These are phyloP conservation scores for Dallia pectoralis DNA, from an alignment of 2,797 vertebrate genomes.

Conservation along the genomic window DNA sequence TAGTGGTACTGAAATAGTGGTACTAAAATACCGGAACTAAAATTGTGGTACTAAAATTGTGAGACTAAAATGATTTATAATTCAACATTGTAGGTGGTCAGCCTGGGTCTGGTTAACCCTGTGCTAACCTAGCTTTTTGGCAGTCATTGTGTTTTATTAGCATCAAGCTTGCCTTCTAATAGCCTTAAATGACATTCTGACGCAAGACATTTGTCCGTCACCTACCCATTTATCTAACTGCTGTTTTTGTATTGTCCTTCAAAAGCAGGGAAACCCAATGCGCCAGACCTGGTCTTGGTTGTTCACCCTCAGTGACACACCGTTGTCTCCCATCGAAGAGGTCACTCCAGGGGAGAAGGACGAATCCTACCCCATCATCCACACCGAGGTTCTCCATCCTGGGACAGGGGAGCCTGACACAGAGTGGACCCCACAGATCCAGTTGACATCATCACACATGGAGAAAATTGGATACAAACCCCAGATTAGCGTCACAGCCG, in stretches of 20 bases:
- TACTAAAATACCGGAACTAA: too few species aligned
- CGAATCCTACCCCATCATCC: conserved; percentile 48
- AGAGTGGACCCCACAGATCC: conserved; percentile 2
- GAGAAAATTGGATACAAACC: conserved; percentile 75
- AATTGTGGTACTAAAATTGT: too few species aligned
- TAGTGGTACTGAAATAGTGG: too few species aligned
- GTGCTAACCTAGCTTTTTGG: too few species aligned
- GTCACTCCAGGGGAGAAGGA: conserved; percentile 50
- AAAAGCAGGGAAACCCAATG: conserved; percentile 53
- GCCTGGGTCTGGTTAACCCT: too few species aligned
- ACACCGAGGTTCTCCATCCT: conserved; percentile 6
- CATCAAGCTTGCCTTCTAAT: too few species aligned
- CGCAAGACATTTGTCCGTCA: not conserved
- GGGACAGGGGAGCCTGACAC: not conserved
- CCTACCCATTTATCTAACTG: not conserved
- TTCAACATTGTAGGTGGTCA: too few species aligned
- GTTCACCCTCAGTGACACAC: conserved; percentile 66
- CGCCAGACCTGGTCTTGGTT: conserved; percentile 42
- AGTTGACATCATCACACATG: not conserved
- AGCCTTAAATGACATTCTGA: too few species aligned
- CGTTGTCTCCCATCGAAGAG: conserved; percentile 74
- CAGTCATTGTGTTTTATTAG: too few species aligned
- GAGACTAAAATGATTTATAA: too few species aligned
- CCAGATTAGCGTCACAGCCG: conserved; percentile 51
- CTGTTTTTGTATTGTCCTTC: conserved; percentile 23